Percentiles rank a stretch among this genome's conserved stretches.
phyloP scores from a whole-genome alignment of 2,888 invertebrate genomes.

The Dicyrtoma fusca region DNA sequence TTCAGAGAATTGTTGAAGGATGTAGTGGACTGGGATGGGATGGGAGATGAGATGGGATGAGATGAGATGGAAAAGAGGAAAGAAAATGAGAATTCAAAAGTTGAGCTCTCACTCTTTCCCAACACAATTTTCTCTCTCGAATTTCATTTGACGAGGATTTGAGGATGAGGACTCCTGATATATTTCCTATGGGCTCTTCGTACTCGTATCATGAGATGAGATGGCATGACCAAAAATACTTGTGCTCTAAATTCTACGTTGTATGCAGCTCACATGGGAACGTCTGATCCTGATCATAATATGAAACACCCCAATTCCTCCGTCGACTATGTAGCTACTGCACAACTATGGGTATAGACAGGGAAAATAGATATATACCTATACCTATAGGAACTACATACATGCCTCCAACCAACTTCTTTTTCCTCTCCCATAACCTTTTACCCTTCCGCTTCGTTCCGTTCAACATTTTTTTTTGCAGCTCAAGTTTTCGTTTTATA shows the following conservation, averaged over 20 bases:
- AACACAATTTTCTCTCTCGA: conserved; percentile 33
- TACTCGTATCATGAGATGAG: too few species aligned
- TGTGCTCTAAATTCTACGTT: background rate
- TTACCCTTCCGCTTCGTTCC: conserved; percentile 18
- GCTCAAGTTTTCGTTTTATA: background rate
- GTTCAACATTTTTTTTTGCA: background rate
- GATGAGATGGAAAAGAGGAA: too few species aligned
- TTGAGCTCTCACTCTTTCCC: conserved; percentile 16
- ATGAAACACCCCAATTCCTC: too few species aligned
- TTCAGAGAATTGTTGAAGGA: background rate
- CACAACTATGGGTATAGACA: too few species aligned
- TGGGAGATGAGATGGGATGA: conserved; percentile 29
- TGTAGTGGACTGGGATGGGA: background rate
- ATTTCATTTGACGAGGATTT: conserved; percentile 3
- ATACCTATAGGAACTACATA: too few species aligned
- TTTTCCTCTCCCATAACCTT: conserved; percentile 16
- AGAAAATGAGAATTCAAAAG: conserved; percentile 38
- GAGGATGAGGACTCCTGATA: conserved; percentile 3
- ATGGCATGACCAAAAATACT: conserved; percentile 4
- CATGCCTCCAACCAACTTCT: background rate
- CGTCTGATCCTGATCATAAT: too few species aligned
- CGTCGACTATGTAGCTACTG: background rate
- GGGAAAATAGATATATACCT: too few species aligned
- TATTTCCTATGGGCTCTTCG: conserved; percentile 33
- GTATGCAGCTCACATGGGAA: too few species aligned